phyloP scores from a whole-genome alignment of 2,888 invertebrate genomes.

The Chorisops tibialis region DNA sequence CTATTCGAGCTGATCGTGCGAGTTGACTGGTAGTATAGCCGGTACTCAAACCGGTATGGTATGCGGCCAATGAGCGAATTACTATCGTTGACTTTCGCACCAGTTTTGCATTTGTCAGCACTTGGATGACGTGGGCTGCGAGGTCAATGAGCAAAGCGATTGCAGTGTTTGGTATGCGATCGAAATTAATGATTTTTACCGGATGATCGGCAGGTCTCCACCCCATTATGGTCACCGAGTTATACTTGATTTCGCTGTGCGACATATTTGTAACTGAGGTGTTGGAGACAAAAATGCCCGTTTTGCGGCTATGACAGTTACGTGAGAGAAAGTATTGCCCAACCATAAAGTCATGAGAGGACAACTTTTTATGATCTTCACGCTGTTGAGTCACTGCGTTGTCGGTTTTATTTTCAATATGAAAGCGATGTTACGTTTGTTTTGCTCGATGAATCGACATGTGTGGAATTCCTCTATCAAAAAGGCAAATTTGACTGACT shows the following conservation, averaged over 20 bases:
- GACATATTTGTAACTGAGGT: not conserved
- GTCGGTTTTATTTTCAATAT: too few species aligned
- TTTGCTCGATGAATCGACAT: too few species aligned
- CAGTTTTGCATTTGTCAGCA: not conserved
- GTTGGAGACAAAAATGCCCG: not conserved
- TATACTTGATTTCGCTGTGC: not conserved
- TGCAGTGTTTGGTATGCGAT: not conserved
- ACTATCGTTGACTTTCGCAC: too few species aligned
- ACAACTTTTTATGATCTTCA: too few species aligned
- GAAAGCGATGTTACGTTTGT: too few species aligned
- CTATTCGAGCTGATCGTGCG: not conserved
- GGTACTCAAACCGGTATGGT: not conserved
- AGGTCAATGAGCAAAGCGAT: slow-evolving; percentile 20
- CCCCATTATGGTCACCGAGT: slow-evolving; percentile 1
- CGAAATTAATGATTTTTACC: too few species aligned
- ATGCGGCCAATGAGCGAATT: too few species aligned
- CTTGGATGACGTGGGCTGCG: slow-evolving; percentile 2
- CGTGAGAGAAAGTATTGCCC: slow-evolving; percentile 33
- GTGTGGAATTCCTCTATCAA: too few species aligned
- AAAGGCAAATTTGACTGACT: too few species aligned
- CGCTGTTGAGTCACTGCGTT: too few species aligned
- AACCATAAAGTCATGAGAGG: not conserved
- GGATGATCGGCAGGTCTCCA: not conserved
- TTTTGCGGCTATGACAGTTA: slow-evolving; percentile 29
- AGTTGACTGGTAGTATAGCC: not conserved